Conservation (phyloP, 2,113 vertebrate genomes). For the Turdus rufiventris region DNA sequence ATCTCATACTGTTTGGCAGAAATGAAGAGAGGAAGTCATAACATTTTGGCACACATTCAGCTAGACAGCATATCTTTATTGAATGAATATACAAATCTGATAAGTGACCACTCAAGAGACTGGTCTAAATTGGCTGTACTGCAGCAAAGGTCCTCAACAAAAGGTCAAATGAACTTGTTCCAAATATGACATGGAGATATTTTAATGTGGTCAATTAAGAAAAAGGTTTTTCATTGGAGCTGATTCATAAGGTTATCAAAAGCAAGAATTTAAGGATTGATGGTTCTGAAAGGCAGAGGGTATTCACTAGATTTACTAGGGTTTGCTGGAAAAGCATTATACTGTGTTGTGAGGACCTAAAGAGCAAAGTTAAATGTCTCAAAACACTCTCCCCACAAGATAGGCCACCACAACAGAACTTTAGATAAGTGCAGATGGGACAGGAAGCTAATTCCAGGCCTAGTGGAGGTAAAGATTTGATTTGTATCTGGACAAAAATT, state of each 20-base stretch:
- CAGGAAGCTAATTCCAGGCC: not conserved
- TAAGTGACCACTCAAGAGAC: not conserved
- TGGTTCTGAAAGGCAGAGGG: not conserved
- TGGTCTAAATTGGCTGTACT: not conserved
- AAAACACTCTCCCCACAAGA: not conserved
- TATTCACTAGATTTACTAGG: not conserved
- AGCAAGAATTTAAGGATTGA: not conserved
- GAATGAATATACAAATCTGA: not conserved
- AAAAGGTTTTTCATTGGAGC: not conserved
- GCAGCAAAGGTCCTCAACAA: not conserved
- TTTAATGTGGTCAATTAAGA: not conserved
- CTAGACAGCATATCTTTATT: not conserved
- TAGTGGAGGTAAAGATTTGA: not conserved
- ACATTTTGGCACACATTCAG: not conserved
- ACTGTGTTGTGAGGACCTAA: not conserved
- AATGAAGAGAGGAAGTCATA: not conserved
- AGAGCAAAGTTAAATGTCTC: no score
- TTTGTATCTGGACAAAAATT: not conserved
- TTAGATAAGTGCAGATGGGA: not conserved
- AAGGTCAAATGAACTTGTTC: constrained; percentile 15
- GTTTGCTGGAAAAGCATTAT: not conserved
- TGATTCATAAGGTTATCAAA: not conserved
- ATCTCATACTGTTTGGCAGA: not conserved
- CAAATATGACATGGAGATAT: not conserved
- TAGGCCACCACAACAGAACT: not conserved